Base-by-base conservation (phyloP, 2,113 vertebrate species). In the Rhynchopsitta pachyrhyncha region DNA sequence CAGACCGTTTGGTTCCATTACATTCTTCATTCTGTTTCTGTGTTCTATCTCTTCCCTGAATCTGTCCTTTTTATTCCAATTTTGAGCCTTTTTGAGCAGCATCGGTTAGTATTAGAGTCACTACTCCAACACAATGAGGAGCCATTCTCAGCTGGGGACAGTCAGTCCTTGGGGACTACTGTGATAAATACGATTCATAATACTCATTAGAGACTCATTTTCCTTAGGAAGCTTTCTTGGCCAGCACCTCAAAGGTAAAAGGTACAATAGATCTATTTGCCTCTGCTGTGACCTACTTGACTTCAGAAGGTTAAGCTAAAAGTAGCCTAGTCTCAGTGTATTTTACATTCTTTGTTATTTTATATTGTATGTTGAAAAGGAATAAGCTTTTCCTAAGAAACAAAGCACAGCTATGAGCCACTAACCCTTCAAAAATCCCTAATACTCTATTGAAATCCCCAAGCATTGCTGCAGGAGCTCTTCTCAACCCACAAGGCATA, bases 331-430 rank as follows among this genome's bases (percentile, higher is more conserved):
- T 92, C 81, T 85, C 92, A 69, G 90, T 76, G 83, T 87, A 94
- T 93, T 96, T 94, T 89, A 92, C 84, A 89, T 95, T 96, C 96
- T 97, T 94, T 97, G 93, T 86, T 92, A 85, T 94, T 95, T 96
- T 89, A 89, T 92, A 62, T 42, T 66, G 50, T 85, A 92, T 82
- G 83, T 91, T 94, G 90, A 92, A 96, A 97, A 95, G 86, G 92
- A 92, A 94, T 89, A 94, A 95, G 92, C 88, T 94, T 91, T 96
- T 91, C 92, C 95, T 93, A 96, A 96, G 95, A 96, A 95, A 92
- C 88, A 94, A 95, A 96, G 75, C 93, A 70, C 70, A 94, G 88
- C 95, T 89, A 93, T 91, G 86, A 96, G 91, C 92, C 95, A 94
- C 94, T 93, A 95, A 96, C 93, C 86, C 92, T 91, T 82, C 92